Conservation (phyloP, 2,797 vertebrate species). For the Poecilia velifera region DNA sequence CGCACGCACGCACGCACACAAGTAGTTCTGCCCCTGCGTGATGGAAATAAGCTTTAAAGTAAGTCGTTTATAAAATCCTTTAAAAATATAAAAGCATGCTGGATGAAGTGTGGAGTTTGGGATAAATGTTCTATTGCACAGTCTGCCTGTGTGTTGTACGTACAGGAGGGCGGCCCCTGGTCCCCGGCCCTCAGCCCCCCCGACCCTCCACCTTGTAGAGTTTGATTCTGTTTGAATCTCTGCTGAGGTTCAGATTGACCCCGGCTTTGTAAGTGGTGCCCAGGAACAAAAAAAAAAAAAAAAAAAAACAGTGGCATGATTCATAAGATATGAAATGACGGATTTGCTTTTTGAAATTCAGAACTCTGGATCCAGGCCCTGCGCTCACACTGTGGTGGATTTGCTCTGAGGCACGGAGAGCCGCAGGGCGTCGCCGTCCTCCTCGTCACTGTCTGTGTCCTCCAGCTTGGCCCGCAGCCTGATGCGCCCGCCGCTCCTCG, state of each 20-base stretch:
- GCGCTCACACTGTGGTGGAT: constrained; percentile 91
- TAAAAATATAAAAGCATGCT: constrained; percentile 77
- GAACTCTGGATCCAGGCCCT: constrained; percentile 19
- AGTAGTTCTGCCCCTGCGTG: constrained; percentile 43
- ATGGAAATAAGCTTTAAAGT: constrained; percentile 46
- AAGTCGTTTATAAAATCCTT: constrained; percentile 62
- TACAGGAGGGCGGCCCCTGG: constrained; percentile 2
- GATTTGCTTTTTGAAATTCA: constrained; percentile 35
- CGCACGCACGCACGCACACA: constrained; percentile 3
- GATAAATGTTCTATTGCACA: constrained; percentile 86
- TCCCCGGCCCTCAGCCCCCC: neutral
- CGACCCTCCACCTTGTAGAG: constrained; percentile 12
- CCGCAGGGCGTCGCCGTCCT: constrained; percentile 74
- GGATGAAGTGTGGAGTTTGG: constrained; percentile 81
- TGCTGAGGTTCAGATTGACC: constrained; percentile 57
- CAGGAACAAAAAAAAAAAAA: constrained; percentile 29
- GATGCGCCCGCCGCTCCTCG: constrained; percentile 75
- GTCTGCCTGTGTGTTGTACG: constrained; percentile 72
- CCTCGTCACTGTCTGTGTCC: constrained; percentile 86
- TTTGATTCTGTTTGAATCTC: constrained; percentile 73
- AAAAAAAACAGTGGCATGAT: constrained; percentile 38
- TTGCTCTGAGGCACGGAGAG: constrained; percentile 77
- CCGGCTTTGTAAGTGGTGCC: constrained; percentile 75
- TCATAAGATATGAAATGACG: constrained; percentile 55
- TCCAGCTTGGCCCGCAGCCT: constrained; percentile 82